Percentiles rank a stretch among this genome's conserved stretches.
Conservation (phyloP, 2,888 invertebrate species). For the Amblyteles armatorius region DNA sequence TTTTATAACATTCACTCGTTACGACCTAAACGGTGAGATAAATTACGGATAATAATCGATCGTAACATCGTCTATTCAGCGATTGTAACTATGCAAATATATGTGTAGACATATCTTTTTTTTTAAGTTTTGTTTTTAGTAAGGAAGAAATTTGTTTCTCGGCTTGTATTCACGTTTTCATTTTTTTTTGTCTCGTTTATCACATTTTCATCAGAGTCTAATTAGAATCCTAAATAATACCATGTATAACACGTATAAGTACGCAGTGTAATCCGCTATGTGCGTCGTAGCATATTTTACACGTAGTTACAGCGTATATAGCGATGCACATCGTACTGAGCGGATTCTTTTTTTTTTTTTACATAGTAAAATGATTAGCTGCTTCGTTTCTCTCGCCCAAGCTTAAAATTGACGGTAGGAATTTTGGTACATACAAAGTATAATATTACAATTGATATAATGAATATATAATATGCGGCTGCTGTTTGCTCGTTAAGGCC, state of each 20-base stretch:
- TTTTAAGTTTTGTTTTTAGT: conserved; percentile 2
- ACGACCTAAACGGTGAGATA: conserved; percentile 17
- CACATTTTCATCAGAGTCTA: conserved; percentile 58
- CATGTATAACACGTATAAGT: conserved; percentile 20
- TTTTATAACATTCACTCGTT: conserved; percentile 20
- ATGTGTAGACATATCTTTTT: conserved; percentile 43
- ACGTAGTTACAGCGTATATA: conserved; percentile 34
- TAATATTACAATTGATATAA: conserved; percentile 60
- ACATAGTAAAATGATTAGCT: conserved; percentile 60
- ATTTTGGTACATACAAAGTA: conserved; percentile 69
- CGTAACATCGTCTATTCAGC: not conserved
- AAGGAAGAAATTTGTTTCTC: conserved; percentile 61
- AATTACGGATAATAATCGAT: conserved; percentile 7
- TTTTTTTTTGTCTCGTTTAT: conserved; percentile 23
- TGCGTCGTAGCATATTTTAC: conserved; percentile 33
- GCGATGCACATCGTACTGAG: conserved; percentile 47
- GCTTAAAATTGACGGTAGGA: conserved; percentile 73
- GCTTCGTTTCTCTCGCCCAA: conserved; percentile 62
- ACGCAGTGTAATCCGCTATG: conserved; percentile 40
- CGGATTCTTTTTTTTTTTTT: conserved; percentile 39
- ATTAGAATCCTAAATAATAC: conserved; percentile 33
- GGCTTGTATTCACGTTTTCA: conserved; percentile 48
- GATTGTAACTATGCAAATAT: conserved; percentile 41
- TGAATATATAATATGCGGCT: conserved; percentile 54
- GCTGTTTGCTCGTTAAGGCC: conserved; percentile 60